Conservation (phyloP, 2,797 vertebrate species). For the Margarornis squamiger region DNA sequence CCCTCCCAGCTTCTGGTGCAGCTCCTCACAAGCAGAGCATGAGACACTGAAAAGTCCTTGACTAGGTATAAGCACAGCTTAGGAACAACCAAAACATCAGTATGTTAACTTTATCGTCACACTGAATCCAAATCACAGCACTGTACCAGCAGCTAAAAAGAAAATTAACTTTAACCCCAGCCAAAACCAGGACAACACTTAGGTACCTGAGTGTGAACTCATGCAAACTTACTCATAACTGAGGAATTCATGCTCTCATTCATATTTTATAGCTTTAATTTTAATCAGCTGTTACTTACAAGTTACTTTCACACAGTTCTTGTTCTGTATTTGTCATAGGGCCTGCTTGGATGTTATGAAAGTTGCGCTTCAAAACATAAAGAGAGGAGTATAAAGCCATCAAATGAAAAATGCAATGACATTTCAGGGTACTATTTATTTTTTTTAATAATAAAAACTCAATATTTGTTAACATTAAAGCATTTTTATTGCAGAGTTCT, state of each 20-base stretch:
- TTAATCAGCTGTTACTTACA: background rate
- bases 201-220: background rate
- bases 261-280: background rate
- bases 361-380: background rate
- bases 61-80: background rate
- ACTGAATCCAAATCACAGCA: background rate
- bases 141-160: background rate
- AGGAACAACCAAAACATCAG: background rate
- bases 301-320: background rate
- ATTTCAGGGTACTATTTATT: background rate
- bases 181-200: background rate
- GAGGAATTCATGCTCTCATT: background rate
- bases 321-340: background rate
- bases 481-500: background rate
- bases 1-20: background rate
- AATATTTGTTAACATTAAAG: background rate
- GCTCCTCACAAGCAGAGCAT: background rate
- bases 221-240: background rate
- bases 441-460: background rate
- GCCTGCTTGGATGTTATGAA: background rate
- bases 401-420: background rate
- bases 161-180: background rate
- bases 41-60: background rate
- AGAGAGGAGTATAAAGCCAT: background rate
- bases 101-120: background rate